Evolutionary conservation across 2,113 vertebrate genomes (phyloP).

Genomic region (Sinosuthora webbiana): DNA sequence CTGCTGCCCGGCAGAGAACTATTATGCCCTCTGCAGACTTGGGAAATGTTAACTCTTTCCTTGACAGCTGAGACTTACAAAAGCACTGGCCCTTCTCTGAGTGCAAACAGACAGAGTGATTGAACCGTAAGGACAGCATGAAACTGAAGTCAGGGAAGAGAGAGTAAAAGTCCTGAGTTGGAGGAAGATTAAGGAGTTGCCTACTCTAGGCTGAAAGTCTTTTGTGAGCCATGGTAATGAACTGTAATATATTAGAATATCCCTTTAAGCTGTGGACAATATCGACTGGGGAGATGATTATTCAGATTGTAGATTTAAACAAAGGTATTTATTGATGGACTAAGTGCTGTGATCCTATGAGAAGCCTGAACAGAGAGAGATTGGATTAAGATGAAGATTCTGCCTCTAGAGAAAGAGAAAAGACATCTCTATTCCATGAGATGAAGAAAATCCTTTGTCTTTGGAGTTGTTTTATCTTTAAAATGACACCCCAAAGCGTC

Average conservation of each 20-base stretch:
- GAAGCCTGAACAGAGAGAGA: background rate
- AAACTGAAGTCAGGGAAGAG: background rate
- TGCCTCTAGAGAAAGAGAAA: background rate
- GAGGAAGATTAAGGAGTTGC: background rate
- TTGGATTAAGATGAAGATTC: background rate
- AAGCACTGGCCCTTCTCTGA: background rate
- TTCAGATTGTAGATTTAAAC: background rate
- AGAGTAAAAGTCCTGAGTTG: background rate
- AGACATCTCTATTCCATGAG: background rate
- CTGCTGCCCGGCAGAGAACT: background rate
- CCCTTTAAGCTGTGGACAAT: background rate
- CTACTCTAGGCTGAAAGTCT: background rate
- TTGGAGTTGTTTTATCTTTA: background rate
- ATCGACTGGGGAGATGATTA: background rate
- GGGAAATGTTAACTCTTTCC: background rate
- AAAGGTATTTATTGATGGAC: background rate
- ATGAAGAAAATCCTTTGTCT: background rate
- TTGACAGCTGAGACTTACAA: background rate
- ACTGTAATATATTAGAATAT: background rate
- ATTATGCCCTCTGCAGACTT: background rate
- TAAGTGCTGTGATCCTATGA: background rate
- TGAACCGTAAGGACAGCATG: background rate
- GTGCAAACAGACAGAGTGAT: background rate
- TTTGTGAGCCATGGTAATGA: background rate
- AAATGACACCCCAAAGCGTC: background rate